phyloP scores from a whole-genome alignment of 2,113 vertebrate genomes.

The Paradisaea rubra region DNA sequence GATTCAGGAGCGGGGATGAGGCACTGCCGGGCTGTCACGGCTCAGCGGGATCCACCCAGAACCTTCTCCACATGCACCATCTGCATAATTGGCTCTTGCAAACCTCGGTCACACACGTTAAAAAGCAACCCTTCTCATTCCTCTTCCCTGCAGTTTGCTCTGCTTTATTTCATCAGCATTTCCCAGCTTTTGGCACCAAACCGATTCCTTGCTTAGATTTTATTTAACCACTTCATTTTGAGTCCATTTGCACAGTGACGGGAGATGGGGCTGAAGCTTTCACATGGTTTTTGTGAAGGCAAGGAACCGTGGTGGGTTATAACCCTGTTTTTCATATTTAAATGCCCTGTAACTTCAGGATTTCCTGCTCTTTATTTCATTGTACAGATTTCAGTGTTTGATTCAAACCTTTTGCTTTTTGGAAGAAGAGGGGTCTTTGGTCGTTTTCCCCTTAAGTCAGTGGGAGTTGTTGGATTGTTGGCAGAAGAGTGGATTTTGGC shows the following conservation, averaged over 20 bases:
- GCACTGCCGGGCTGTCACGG: not conserved
- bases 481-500: not conserved
- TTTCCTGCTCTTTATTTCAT: not conserved
- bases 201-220: not conserved
- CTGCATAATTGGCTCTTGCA: not conserved
- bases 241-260: rapidly evolving
- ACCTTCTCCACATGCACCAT: slow-evolving; percentile 21
- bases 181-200: not conserved
- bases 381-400: not conserved
- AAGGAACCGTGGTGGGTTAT: not conserved
- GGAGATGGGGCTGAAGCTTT: not conserved
- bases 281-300: rapidly evolving
- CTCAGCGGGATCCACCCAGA: slow-evolving; percentile 46
- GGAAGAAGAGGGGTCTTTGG: not conserved
- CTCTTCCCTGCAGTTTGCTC: not conserved
- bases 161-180: not conserved
- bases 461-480: not conserved
- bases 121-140: not conserved
- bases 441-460: rapidly evolving
- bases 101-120: not conserved
- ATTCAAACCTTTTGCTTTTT: not conserved
- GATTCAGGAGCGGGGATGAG: not conserved
- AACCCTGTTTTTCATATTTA: rapidly evolving
- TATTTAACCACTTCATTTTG: not conserved
- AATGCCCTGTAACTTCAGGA: not conserved